Conservation (phyloP, 1,140 invertebrate genomes). For the Paralvinella palmiformis region DNA sequence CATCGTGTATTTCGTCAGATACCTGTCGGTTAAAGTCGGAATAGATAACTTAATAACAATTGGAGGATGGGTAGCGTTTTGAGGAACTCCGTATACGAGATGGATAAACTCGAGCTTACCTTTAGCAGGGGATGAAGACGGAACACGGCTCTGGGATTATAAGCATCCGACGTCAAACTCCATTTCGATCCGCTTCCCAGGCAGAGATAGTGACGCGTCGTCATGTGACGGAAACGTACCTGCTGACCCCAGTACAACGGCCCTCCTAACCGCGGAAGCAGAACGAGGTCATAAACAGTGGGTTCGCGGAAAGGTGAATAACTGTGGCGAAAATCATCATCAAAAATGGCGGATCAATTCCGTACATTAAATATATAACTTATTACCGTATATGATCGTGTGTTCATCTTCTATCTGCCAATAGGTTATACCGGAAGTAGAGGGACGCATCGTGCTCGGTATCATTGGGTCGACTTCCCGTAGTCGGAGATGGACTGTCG, state of each 20-base stretch:
- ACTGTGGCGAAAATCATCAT: too few species aligned
- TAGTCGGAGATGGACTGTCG: conserved; percentile 23
- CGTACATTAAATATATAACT: too few species aligned
- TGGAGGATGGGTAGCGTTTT: not conserved
- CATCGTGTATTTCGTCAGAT: conserved; percentile 17
- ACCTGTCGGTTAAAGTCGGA: conserved; percentile 6
- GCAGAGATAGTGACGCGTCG: conserved; percentile 20
- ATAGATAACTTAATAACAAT: not conserved
- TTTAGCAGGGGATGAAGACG: conserved; percentile 18
- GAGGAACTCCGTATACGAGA: not conserved
- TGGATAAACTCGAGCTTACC: not conserved
- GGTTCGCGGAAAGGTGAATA: too few species aligned
- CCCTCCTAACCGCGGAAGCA: too few species aligned
- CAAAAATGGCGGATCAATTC: too few species aligned
- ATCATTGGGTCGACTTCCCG: conserved; percentile 21
- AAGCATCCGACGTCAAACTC: conserved; percentile 4
- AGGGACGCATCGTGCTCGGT: conserved; percentile 17
- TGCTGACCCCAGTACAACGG: conserved; percentile 24
- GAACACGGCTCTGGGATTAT: conserved; percentile 21
- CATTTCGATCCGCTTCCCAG: conserved; percentile 2
- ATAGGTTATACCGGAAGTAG: conserved; percentile 22
- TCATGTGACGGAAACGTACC: conserved; percentile 20
- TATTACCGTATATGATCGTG: too few species aligned
- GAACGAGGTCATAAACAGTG: too few species aligned
- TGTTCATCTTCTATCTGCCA: conserved; percentile 26